Evolutionary conservation across 1,140 invertebrate genomes (phyloP).

Genomic region (Eupristina koningsbergeri): DNA sequence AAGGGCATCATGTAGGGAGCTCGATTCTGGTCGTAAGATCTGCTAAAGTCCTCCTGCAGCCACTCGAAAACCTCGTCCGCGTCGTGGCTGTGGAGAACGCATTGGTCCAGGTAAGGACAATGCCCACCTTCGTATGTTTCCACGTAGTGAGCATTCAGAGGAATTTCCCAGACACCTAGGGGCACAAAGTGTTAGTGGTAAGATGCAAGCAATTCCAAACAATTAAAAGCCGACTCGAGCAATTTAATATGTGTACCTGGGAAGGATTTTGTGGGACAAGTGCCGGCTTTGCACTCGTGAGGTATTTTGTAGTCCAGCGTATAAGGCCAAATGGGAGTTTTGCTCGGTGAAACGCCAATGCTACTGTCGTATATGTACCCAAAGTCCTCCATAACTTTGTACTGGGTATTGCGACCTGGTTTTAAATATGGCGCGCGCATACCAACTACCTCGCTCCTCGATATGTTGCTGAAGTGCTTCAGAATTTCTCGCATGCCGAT

Average conservation of each 20-base stretch:
- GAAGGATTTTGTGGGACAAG: conserved; percentile 92
- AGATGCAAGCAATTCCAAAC: no score
- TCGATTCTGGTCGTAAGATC: conserved; percentile 89
- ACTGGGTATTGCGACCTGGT: conserved; percentile 92
- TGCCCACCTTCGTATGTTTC: conserved; percentile 92
- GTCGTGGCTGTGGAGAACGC: conserved; percentile 91
- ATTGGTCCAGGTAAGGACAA: conserved; percentile 94
- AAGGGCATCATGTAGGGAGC: conserved; percentile 95
- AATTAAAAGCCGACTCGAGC: not conserved
- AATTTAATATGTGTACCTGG: conserved; percentile 77
- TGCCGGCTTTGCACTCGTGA: conserved; percentile 92
- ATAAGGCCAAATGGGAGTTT: conserved; percentile 93
- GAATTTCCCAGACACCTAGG: conserved; percentile 93
- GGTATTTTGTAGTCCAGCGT: conserved; percentile 93
- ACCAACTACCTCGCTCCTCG: conserved; percentile 86
- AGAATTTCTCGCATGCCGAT: conserved; percentile 93
- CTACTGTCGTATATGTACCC: conserved; percentile 94
- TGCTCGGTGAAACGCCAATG: conserved; percentile 86
- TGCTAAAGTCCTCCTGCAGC: conserved; percentile 91
- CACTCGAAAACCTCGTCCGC: conserved; percentile 90
- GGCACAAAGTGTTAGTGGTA: not conserved
- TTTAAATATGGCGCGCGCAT: conserved; percentile 92
- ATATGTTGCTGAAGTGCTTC: conserved; percentile 86
- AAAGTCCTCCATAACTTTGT: conserved; percentile 92
- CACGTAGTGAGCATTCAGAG: conserved; percentile 92